A percentile compares a stretch with the other conserved stretches of the same genome.
Evolutionary conservation across 1,140 invertebrate species (phyloP).

Genomic region (Cephus cinctus): DNA sequence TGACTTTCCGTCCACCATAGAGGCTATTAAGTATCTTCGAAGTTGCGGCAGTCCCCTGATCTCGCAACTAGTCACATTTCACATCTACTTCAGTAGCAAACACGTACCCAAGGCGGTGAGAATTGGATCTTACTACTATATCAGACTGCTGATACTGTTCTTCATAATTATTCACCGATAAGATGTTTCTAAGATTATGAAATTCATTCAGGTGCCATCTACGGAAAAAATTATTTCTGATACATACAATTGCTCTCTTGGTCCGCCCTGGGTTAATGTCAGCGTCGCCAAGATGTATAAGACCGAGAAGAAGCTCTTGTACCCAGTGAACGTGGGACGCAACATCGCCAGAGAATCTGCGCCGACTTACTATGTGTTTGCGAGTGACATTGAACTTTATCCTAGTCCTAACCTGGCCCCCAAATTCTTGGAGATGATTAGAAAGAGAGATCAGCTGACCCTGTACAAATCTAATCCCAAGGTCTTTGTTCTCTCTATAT

Average conservation of each 20-base stretch:
- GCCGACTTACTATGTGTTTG: conserved; percentile 79
- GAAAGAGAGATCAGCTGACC: conserved; percentile 65
- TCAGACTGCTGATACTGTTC: no score
- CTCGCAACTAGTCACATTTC: conserved; percentile 77
- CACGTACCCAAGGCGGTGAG: conserved; percentile 75
- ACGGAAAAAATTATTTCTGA: conserved; percentile 61
- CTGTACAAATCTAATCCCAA: conserved; percentile 67
- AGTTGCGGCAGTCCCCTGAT: conserved; percentile 65
- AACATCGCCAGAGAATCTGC: conserved; percentile 83
- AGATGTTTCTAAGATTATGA: no score
- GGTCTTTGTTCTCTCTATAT: conserved; percentile 80
- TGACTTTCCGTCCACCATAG: conserved; percentile 61
- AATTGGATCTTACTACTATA: no score
- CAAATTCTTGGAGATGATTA: conserved; percentile 81
- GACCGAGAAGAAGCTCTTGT: conserved; percentile 74
- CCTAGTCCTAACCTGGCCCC: conserved; percentile 76
- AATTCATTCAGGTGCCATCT: conserved; percentile 71
- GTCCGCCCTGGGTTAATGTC: conserved; percentile 69
- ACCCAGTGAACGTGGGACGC: conserved; percentile 85
- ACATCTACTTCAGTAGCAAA: conserved; percentile 82
- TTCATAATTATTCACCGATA: no score
- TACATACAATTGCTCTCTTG: conserved; percentile 68
- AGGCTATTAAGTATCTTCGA: conserved; percentile 61
- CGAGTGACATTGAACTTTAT: conserved; percentile 87
- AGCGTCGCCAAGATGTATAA: conserved; percentile 71